Conservation (phyloP, 1,140 invertebrate species). For the Cyclina sinensis region DNA sequence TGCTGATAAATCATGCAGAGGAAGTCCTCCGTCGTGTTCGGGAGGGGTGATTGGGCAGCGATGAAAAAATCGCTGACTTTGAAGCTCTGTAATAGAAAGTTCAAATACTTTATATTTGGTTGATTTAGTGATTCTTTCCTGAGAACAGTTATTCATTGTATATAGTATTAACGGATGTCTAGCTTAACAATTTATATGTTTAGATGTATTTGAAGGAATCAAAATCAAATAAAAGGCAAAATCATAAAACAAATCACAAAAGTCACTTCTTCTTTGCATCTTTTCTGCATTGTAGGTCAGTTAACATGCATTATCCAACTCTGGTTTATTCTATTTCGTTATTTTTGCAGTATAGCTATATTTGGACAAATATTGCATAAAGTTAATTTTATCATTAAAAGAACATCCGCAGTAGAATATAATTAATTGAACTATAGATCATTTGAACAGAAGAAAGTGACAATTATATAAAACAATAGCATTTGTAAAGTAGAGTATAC, state of each 20-base stretch:
- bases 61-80: conserved; percentile 10
- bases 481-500: no score
- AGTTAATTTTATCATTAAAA: no score
- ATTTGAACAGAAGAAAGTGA: no score
- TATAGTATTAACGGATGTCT: neutral
- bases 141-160: neutral
- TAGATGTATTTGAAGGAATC: neutral
- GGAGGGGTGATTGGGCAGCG: conserved; percentile 27
- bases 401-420: no score
- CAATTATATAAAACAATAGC: no score
- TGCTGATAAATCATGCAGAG: conserved; percentile 14
- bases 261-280: neutral
- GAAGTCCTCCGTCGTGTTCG: conserved; percentile 1
- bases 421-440: no score
- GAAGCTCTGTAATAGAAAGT: conserved; percentile 11
- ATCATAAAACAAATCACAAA: neutral
- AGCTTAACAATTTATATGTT: neutral
- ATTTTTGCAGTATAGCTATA: no score
- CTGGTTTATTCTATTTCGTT: no score
- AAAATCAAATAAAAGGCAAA: neutral
- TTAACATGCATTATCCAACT: no score
- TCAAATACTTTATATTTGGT: neutral
- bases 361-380: no score
- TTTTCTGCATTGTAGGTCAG: no score
- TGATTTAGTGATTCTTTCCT: neutral